A percentile compares a stretch with the other conserved stretches of the same genome.
phyloP scores from a whole-genome alignment of 1,140 invertebrate species.

The Riptortus pedestris region DNA sequence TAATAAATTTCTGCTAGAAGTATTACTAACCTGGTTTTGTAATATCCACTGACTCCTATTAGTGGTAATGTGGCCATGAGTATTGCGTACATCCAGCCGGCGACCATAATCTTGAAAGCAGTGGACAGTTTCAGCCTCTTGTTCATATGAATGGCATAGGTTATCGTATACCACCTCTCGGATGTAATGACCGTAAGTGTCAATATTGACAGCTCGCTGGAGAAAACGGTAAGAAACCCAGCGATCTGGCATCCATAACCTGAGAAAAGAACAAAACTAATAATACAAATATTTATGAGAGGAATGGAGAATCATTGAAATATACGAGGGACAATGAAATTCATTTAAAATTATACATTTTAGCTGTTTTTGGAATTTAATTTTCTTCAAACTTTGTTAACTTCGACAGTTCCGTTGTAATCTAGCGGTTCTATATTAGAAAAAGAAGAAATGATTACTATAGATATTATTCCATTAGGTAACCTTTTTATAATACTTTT shows the following conservation, averaged over 20 bases:
- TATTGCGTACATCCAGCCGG: conserved; percentile 46
- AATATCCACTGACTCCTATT: conserved; percentile 47
- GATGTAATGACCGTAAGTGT: conserved; percentile 53
- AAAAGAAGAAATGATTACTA: no score
- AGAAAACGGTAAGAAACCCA: conserved; percentile 58
- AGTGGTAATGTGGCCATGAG: conserved; percentile 47
- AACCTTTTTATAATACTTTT: no score
- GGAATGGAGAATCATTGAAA: no score
- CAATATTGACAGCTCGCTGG: conserved; percentile 54
- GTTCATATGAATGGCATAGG: conserved; percentile 50
- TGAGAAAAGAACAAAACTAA: conserved; percentile 25
- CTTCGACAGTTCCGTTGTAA: no score
- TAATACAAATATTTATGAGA: no score
- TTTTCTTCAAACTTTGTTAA: no score
- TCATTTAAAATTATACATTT: no score
- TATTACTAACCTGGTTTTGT: conserved; percentile 21
- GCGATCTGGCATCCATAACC: conserved; percentile 47
- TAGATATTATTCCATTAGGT: no score
- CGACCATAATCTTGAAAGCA: conserved; percentile 41
- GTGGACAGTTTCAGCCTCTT: conserved; percentile 46
- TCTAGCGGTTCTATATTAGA: no score
- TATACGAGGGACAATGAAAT: no score
- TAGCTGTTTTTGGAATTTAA: no score
- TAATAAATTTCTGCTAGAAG: no score
- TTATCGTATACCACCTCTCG: conserved; percentile 54